Conservation (phyloP, 2,113 vertebrate species). For the Dipodomys spectabilis region DNA sequence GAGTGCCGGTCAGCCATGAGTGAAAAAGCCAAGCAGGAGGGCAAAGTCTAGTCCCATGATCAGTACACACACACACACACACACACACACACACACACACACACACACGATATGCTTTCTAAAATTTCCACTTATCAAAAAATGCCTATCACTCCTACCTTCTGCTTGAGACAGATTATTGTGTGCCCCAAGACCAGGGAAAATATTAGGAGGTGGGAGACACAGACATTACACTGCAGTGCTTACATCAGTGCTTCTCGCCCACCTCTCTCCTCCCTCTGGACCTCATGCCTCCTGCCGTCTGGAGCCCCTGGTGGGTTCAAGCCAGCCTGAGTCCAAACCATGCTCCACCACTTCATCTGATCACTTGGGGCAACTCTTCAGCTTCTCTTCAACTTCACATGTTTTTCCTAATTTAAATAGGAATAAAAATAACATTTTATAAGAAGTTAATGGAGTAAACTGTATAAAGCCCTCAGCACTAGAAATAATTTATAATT, state of each 20-base stretch:
- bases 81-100: too few species aligned
- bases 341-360: neutral
- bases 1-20: too few species aligned
- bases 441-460: neutral
- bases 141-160: neutral
- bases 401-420: neutral
- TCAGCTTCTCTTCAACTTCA: neutral
- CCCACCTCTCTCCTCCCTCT: rapidly evolving
- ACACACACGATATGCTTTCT: neutral
- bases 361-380: neutral
- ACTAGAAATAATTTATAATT: neutral
- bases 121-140: neutral
- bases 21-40: too few species aligned
- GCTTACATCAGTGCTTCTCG: too few species aligned
- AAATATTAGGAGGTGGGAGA: neutral
- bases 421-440: neutral
- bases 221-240: too few species aligned
- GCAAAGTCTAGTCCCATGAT: too few species aligned
- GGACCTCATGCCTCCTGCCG: neutral
- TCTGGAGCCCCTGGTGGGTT: rapidly evolving
- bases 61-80: too few species aligned
- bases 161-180: neutral
- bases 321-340: neutral
- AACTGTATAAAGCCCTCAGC: neutral
- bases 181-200: neutral